A percentile compares a stretch with the other conserved stretches of the same genome.
Evolutionary conservation across 2,888 invertebrate species (phyloP).

Genomic region (Drosophila atroscutellata): DNA sequence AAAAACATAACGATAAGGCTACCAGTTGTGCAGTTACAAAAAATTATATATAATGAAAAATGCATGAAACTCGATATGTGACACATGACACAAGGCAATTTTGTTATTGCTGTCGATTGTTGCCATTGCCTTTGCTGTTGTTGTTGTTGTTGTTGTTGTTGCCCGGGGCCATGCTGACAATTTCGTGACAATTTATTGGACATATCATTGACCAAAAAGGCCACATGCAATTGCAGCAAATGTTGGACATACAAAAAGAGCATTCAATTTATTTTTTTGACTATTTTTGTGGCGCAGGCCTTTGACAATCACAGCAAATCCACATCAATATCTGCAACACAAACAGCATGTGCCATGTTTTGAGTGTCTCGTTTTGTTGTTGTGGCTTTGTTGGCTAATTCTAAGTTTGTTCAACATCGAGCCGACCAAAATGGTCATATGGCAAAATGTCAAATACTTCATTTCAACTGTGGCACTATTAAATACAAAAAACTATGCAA

Average conservation of each 20-base stretch:
- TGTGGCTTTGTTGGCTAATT: conserved; percentile 59
- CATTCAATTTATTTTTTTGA: conserved; percentile 32
- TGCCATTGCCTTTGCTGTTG: not conserved
- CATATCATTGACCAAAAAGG: conserved; percentile 71
- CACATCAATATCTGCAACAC: conserved; percentile 23
- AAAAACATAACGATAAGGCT: conserved; percentile 3
- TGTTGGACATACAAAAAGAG: conserved; percentile 41
- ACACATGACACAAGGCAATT: conserved; percentile 47
- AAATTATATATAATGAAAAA: conserved; percentile 36
- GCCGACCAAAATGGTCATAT: conserved; percentile 63
- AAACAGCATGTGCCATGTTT: conserved; percentile 62
- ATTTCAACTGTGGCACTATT: conserved; percentile 25
- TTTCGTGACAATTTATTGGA: conserved; percentile 78
- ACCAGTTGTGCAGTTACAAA: conserved; percentile 9
- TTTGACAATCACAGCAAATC: conserved; percentile 43
- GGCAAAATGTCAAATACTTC: conserved; percentile 70
- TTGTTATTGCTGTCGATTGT: conserved; percentile 17
- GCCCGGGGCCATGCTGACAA: conserved; percentile 39
- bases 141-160: conserved; percentile 14
- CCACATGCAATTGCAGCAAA: conserved; percentile 63
- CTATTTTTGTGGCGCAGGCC: conserved; percentile 8
- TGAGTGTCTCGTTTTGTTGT: conserved; percentile 19
- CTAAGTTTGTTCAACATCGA: conserved; percentile 56
- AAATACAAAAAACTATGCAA: conserved; percentile 22
- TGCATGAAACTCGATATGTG: conserved; percentile 47